phyloP scores from a whole-genome alignment of 1,140 invertebrate species.

The Anastrepha ludens region DNA sequence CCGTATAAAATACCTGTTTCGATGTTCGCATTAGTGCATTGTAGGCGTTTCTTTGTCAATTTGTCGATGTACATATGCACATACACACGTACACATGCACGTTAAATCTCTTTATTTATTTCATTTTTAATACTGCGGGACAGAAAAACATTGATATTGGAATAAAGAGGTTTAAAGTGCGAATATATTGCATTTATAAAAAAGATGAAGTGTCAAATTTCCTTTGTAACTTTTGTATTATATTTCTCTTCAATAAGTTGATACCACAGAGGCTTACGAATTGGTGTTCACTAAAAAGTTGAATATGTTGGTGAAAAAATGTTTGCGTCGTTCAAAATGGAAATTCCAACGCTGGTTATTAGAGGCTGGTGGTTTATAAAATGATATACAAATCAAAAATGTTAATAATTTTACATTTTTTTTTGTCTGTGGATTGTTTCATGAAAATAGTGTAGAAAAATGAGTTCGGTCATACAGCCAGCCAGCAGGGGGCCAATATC shows the following conservation, averaged over 20 bases:
- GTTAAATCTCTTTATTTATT: too few species aligned
- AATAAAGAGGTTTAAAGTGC: background rate
- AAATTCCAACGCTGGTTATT: too few species aligned
- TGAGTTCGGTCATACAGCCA: too few species aligned
- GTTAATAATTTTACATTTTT: too few species aligned
- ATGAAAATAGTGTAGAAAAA: too few species aligned
- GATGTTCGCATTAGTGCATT: conserved; percentile 1
- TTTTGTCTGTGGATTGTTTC: too few species aligned
- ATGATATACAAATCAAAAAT: too few species aligned
- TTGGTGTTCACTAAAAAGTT: background rate
- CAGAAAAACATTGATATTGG: background rate
- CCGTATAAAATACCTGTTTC: conserved; percentile 21
- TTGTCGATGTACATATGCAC: background rate
- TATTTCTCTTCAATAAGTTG: background rate
- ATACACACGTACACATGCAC: background rate
- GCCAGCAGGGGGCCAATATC: too few species aligned
- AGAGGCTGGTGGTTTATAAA: too few species aligned
- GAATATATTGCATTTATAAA: background rate
- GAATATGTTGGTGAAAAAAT: too few species aligned
- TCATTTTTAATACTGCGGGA: too few species aligned
- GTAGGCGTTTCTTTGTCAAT: background rate
- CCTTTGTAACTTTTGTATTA: background rate
- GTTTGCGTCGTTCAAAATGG: too few species aligned
- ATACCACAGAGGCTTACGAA: background rate
- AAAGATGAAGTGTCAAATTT: background rate